Evolutionary conservation across 2,113 vertebrate genomes (phyloP).

Genomic region (Bettongia penicillata): DNA sequence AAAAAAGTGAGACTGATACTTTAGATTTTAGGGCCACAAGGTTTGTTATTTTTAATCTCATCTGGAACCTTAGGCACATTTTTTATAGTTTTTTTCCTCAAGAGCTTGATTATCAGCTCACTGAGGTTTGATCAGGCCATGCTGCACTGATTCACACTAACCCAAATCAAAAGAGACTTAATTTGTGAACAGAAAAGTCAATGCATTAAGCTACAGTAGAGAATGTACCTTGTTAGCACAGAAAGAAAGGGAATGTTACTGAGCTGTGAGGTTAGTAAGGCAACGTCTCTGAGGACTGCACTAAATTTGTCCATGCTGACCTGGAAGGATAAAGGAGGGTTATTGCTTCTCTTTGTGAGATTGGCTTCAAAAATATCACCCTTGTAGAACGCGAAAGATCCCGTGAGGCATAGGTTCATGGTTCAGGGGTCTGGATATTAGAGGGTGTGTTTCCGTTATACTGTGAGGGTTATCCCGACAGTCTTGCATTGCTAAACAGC

Average conservation of each 20-base stretch:
- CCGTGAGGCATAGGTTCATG: background rate
- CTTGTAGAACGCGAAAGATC: background rate
- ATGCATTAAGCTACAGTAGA: background rate
- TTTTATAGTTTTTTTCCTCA: background rate
- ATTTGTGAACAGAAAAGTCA: background rate
- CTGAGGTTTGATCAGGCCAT: background rate
- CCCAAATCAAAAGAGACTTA: background rate
- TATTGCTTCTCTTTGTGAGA: background rate
- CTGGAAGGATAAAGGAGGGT: background rate
- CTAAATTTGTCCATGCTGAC: background rate
- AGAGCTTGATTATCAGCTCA: background rate
- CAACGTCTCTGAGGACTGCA: background rate
- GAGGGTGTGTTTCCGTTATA: background rate
- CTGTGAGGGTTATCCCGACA: background rate
- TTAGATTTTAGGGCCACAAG: background rate
- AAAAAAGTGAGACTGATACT: background rate
- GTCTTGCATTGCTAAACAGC: background rate
- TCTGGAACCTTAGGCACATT: background rate
- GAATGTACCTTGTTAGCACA: background rate
- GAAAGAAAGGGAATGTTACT: background rate
- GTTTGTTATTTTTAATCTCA: background rate
- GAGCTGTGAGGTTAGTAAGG: background rate
- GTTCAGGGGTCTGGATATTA: background rate
- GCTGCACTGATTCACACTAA: background rate
- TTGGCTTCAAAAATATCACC: background rate